phyloP scores from a whole-genome alignment of 2,113 vertebrate genomes.

The Pelecanus crispus region DNA sequence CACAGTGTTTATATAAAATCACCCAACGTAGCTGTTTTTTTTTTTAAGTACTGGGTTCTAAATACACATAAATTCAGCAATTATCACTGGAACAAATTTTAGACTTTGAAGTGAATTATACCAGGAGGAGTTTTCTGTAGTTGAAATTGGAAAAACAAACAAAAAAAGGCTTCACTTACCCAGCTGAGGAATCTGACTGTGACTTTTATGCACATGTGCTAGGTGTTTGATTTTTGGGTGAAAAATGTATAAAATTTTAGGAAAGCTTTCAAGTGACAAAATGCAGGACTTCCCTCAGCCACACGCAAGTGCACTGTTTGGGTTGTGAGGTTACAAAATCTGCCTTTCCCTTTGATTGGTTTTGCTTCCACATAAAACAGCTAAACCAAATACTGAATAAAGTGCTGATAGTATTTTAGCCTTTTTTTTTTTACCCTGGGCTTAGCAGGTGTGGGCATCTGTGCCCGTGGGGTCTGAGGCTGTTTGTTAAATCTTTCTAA shows the following conservation, averaged over 20 bases:
- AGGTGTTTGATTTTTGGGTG: constrained; percentile 9
- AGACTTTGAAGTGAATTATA: constrained; percentile 55
- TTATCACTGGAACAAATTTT: constrained; percentile 57
- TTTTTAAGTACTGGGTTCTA: constrained; percentile 44
- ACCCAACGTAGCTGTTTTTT: constrained; percentile 1
- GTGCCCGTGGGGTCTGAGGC: background rate
- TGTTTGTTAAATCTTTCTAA: constrained; percentile 6
- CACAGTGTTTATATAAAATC: constrained; percentile 38
- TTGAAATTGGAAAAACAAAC: constrained; percentile 54
- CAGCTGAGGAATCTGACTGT: constrained; percentile 8
- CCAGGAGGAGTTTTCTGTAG: constrained; percentile 43
- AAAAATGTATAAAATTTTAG: constrained; percentile 62
- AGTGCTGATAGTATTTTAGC: constrained; percentile 31
- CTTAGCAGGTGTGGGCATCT: background rate
- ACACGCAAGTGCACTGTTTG: background rate
- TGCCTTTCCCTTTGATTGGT: background rate
- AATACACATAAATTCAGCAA: constrained; percentile 56
- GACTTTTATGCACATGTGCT: background rate
- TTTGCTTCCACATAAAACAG: constrained; percentile 56
- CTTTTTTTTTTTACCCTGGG: constrained; percentile 1
- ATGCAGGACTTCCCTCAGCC: constrained; percentile 51
- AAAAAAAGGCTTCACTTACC: constrained; percentile 3
- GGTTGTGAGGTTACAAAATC: constrained; percentile 49
- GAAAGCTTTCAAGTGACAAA: constrained; percentile 59
- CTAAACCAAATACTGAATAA: constrained; percentile 46